phyloP scores from a whole-genome alignment of 1,140 invertebrate species.

The Rhysida immarginata region DNA sequence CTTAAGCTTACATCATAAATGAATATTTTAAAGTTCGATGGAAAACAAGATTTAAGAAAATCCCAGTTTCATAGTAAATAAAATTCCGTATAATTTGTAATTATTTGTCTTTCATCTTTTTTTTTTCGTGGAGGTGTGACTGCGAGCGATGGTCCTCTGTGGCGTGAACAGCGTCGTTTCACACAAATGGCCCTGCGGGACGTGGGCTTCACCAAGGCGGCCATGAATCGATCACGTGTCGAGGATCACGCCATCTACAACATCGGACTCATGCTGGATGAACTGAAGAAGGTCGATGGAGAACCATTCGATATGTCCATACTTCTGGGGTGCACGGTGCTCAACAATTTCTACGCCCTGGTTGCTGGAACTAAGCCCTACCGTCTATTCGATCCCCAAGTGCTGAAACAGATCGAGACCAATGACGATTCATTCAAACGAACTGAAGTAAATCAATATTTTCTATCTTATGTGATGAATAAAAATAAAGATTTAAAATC shows the following conservation, averaged over 20 bases:
- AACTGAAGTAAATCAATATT: not conserved
- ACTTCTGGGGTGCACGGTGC: not conserved
- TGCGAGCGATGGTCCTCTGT: constrained; percentile 60
- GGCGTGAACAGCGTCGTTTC: constrained; percentile 67
- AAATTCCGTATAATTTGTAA: too few species aligned
- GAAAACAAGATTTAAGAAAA: too few species aligned
- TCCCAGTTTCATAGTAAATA: too few species aligned
- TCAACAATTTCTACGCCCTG: constrained; percentile 2
- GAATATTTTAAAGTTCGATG: too few species aligned
- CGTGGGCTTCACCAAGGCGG: constrained; percentile 52
- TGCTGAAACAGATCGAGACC: not conserved
- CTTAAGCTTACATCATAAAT: too few species aligned
- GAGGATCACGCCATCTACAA: constrained; percentile 47
- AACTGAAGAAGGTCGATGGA: constrained; percentile 17
- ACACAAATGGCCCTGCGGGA: constrained; percentile 50
- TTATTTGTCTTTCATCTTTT: too few species aligned
- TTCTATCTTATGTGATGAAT: constrained; percentile 51
- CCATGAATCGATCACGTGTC: constrained; percentile 41
- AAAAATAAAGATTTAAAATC: too few species aligned
- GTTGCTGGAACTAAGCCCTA: not conserved
- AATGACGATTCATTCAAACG: not conserved
- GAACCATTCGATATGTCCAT: not conserved
- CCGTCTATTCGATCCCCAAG: not conserved
- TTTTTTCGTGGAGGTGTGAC: constrained; percentile 45
- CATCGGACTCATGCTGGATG: constrained; percentile 23